Percentiles rank a stretch among this genome's conserved stretches.
Evolutionary conservation across 2,888 invertebrate genomes (phyloP).

Genomic region (Merodon equestris): DNA sequence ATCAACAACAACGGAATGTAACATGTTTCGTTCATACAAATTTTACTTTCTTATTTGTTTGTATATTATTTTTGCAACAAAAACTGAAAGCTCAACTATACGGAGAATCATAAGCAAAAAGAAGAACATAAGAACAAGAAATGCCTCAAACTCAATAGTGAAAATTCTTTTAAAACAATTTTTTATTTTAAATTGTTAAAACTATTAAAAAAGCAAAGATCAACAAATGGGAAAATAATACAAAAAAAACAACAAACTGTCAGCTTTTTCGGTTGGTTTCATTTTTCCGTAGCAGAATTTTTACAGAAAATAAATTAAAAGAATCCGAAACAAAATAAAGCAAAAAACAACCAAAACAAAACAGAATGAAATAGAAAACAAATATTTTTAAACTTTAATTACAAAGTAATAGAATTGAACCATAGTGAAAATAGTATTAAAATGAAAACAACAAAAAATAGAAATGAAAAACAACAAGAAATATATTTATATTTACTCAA

Average conservation of each 20-base stretch:
- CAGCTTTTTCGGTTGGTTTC: conserved; percentile 69
- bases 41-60: conserved; percentile 44
- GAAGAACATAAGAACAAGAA: conserved; percentile 58
- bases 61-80: conserved; percentile 42
- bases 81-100: conserved; percentile 26
- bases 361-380: conserved; percentile 57
- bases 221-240: conserved; percentile 25
- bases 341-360: conserved; percentile 26
- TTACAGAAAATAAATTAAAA: conserved; percentile 60
- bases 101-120: conserved; percentile 31
- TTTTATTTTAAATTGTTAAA: conserved; percentile 51
- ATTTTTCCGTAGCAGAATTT: conserved; percentile 68
- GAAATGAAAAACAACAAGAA: conserved; percentile 46
- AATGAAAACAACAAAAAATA: conserved; percentile 45
- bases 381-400: conserved; percentile 59
- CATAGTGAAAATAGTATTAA: conserved; percentile 66
- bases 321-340: not conserved
- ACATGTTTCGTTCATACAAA: conserved; percentile 17
- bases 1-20: conserved; percentile 14
- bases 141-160: conserved; percentile 68
- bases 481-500: conserved; percentile 68
- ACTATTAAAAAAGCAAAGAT: conserved; percentile 39
- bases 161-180: conserved; percentile 62
- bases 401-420: conserved; percentile 67
- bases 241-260: conserved; percentile 30